Evolutionary conservation across 2,888 invertebrate genomes (phyloP).

Genomic region (Lasiommata megera): DNA sequence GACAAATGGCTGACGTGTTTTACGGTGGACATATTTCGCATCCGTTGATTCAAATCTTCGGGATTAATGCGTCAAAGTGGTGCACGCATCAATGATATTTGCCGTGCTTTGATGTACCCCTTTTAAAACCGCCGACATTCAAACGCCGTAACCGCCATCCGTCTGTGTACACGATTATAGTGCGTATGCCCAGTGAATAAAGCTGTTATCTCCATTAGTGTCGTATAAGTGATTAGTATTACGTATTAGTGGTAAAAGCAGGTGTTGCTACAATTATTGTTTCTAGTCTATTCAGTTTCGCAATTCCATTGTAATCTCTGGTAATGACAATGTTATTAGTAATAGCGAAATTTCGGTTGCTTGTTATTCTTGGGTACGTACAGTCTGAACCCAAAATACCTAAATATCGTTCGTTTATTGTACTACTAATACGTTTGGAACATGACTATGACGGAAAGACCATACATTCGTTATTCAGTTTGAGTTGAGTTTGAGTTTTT

Average conservation of each 20-base stretch:
- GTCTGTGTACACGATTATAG: not conserved
- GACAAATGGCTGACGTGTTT: not conserved
- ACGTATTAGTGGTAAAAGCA: conserved; percentile 9
- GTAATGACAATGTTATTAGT: not conserved
- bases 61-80: conserved; percentile 25
- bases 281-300: not conserved
- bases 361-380: not conserved
- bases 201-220: not conserved
- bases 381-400: too few relatives aligned
- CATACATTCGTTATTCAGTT: too few relatives aligned
- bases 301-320: not conserved
- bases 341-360: not conserved
- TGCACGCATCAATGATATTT: conserved; percentile 32
- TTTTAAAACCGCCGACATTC: conserved; percentile 23
- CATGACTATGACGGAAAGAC: too few relatives aligned
- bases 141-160: not conserved
- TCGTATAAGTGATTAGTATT: conserved; percentile 1
- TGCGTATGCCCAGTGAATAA: not conserved
- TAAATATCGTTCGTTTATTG: too few relatives aligned
- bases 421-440: too few relatives aligned
- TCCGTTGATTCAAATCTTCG: too few relatives aligned
- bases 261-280: conserved; percentile 1
- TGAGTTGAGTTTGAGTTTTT: too few relatives aligned
- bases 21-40: too few relatives aligned
- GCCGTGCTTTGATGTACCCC: conserved; percentile 33